These are phyloP conservation scores for Iselma pallidipennis DNA, from an alignment of 2,888 invertebrate species.

Conservation along the genomic window DNA sequence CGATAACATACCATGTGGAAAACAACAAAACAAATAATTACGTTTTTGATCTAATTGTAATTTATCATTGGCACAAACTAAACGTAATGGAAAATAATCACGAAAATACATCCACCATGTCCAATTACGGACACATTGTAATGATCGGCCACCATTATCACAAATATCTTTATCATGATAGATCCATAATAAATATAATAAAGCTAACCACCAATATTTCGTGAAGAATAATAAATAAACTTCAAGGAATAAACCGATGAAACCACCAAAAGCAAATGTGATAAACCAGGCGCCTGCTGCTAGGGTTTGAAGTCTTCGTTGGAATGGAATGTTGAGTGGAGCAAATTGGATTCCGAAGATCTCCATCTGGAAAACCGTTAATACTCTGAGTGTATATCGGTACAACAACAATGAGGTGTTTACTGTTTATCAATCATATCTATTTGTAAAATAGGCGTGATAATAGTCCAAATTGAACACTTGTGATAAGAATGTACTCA, in stretches of 20 bases:
- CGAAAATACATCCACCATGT: slow-evolving; percentile 73
- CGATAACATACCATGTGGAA: slow-evolving; percentile 86
- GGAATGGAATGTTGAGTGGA: slow-evolving; percentile 74
- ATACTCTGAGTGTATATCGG: too few species aligned
- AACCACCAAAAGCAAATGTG: slow-evolving; percentile 65
- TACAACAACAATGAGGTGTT: too few species aligned
- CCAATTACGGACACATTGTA: slow-evolving; percentile 62
- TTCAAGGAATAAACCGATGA: slow-evolving; percentile 58
- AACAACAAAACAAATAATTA: slow-evolving; percentile 86
- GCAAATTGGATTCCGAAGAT: slow-evolving; percentile 82
- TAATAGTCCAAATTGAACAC: too few species aligned
- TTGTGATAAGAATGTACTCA: too few species aligned
- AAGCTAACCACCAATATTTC: slow-evolving; percentile 59
- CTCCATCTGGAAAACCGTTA: slow-evolving; percentile 47
- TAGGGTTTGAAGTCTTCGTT: slow-evolving; percentile 83
- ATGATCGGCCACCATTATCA: slow-evolving; percentile 58
- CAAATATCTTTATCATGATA: slow-evolving; percentile 63
- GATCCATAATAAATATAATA: slow-evolving; percentile 69
- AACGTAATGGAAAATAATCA: slow-evolving; percentile 82
- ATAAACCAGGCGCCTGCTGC: slow-evolving; percentile 75
- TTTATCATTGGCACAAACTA: slow-evolving; percentile 72
- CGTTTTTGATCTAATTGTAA: slow-evolving; percentile 74
- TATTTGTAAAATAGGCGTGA: too few species aligned
- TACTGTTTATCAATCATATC: too few species aligned
- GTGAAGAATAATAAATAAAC: slow-evolving; percentile 65